Conservation (phyloP, 2,113 vertebrate species). For the Sinocyclocheilus anshuiensis region DNA sequence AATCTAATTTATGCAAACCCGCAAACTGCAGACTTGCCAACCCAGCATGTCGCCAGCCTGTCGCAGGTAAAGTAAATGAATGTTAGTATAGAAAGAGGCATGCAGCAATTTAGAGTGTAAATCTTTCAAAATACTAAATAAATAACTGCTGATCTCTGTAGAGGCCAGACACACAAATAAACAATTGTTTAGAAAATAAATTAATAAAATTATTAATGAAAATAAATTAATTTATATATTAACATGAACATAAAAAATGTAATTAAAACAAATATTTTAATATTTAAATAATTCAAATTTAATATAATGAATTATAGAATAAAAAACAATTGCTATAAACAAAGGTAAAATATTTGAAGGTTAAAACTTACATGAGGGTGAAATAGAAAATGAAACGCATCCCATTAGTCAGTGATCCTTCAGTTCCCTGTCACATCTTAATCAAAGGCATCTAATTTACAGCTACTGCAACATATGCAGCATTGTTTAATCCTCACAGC, state of each 20-base stretch:
- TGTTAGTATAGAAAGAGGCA: neutral
- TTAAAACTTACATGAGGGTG: neutral
- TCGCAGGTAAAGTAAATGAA: neutral
- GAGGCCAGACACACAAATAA: neutral
- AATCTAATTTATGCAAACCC: slow-evolving; percentile 13
- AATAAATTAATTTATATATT: neutral
- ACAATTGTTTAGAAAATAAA: neutral
- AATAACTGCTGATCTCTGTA: neutral
- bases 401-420: neutral
- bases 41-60: neutral
- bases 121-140: neutral
- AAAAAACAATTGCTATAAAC: neutral
- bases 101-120: neutral
- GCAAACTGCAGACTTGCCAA: neutral
- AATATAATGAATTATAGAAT: too few relatives aligned
- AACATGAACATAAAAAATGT: too few relatives aligned
- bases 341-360: neutral
- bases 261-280: too few relatives aligned
- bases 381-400: neutral
- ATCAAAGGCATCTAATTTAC: slow-evolving; percentile 30
- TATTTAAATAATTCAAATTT: too few relatives aligned
- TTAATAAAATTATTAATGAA: neutral
- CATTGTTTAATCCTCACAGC: slow-evolving; percentile 44
- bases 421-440: neutral
- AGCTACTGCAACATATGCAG: neutral